These are phyloP conservation scores for Astur gentilis DNA, from an alignment of 2,113 vertebrate species.

Conservation along the genomic window DNA sequence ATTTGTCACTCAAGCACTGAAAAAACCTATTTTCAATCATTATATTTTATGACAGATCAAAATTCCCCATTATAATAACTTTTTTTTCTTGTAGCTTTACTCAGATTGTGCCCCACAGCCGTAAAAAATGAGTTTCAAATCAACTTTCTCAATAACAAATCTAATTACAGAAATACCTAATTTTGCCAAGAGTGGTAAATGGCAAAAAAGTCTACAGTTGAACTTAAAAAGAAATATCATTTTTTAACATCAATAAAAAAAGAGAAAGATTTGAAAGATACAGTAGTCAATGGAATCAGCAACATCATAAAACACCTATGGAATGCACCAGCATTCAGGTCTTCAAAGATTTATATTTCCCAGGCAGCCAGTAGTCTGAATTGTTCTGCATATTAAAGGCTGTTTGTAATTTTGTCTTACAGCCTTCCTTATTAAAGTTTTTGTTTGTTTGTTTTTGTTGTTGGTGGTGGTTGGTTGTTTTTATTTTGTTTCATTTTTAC, in stretches of 20 bases:
- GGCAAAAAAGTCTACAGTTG: background rate
- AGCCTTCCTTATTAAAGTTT: background rate
- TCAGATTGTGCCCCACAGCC: background rate
- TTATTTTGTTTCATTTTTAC: background rate
- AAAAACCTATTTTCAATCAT: background rate
- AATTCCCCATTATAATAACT: background rate
- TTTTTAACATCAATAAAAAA: background rate
- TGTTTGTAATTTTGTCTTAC: background rate
- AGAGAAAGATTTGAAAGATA: background rate
- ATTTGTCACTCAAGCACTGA: background rate
- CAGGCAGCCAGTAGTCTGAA: background rate
- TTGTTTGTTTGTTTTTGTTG: background rate
- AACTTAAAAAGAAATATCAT: background rate
- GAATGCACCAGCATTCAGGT: background rate
- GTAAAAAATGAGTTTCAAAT: background rate
- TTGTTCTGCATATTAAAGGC: background rate
- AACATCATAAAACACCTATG: background rate
- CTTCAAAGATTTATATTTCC: background rate
- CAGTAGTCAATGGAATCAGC: background rate
- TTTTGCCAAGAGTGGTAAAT: background rate
- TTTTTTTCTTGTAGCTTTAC: background rate
- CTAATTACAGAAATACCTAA: slow-evolving; percentile 4
- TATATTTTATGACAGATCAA: background rate
- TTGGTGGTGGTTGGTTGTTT: fast-evolving
- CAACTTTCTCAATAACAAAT: background rate